Percentiles rank a stretch among this genome's conserved stretches.
phyloP scores from a whole-genome alignment of 2,797 vertebrate species.

The Nasua narica region DNA sequence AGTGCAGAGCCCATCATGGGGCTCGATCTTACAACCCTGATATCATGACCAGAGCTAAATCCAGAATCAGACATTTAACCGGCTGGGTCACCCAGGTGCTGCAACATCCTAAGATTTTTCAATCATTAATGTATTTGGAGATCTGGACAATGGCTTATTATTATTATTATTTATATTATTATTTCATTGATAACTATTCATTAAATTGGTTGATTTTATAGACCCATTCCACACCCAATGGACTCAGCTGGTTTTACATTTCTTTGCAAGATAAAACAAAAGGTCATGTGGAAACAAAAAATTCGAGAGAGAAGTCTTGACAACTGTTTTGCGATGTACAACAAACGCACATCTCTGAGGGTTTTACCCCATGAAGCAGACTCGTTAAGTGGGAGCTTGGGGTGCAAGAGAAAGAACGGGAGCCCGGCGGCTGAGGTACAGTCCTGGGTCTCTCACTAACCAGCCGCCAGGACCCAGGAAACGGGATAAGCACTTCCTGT shows the following conservation, averaged over 20 bases:
- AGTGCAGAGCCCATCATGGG: background rate
- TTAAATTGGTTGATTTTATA: slow-evolving; percentile 5
- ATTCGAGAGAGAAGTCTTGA: background rate
- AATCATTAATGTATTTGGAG: background rate
- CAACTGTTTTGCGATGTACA: background rate
- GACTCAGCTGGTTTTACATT: background rate
- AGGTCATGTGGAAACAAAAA: background rate
- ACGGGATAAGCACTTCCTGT: background rate
- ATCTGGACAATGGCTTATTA: background rate
- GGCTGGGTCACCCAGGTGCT: background rate
- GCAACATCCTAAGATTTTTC: background rate
- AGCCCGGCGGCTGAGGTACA: background rate
- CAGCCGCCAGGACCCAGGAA: background rate
- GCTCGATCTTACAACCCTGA: background rate
- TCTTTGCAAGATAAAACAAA: slow-evolving; percentile 32
- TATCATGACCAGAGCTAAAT: background rate
- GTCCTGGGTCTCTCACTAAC: background rate
- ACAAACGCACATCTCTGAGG: background rate
- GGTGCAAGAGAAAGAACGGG: background rate
- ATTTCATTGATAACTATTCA: background rate
- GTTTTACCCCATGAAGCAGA: background rate
- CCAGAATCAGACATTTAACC: background rate
- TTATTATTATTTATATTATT: background rate
- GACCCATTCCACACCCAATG: background rate
- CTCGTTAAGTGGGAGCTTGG: background rate